A percentile compares a stretch with the other conserved stretches of the same genome.
Evolutionary conservation across 1,140 invertebrate species (phyloP).

Genomic region (Heliconius himera): DNA sequence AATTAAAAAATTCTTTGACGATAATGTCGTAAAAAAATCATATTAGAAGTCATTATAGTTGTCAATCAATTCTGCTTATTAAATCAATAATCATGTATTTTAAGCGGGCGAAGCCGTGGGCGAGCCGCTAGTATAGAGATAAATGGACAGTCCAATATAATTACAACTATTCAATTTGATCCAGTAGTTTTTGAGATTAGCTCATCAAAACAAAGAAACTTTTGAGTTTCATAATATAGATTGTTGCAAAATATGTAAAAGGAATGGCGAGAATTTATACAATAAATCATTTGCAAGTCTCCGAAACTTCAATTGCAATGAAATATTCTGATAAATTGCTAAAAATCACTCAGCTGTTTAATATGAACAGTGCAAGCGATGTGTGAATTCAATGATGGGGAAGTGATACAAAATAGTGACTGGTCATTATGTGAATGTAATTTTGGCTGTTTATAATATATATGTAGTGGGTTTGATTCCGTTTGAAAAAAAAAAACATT

Average conservation of each 20-base stretch:
- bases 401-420: not conserved
- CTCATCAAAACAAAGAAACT: too few relatives aligned
- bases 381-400: conserved; percentile 1
- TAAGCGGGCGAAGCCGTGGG: too few relatives aligned
- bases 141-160: too few relatives aligned
- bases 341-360: not conserved
- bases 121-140: too few relatives aligned
- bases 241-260: not conserved
- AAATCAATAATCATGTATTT: too few relatives aligned
- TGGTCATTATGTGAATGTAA: not conserved
- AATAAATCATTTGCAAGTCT: not conserved
- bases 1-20: too few relatives aligned
- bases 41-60: too few relatives aligned
- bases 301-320: not conserved
- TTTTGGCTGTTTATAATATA: not conserved
- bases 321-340: not conserved
- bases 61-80: too few relatives aligned
- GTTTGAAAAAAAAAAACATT: not conserved
- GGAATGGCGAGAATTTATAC: not conserved
- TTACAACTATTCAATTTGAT: too few relatives aligned
- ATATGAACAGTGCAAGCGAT: not conserved
- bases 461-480: not conserved
- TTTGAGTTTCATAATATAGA: too few relatives aligned
- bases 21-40: too few relatives aligned
- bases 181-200: too few relatives aligned